These are phyloP conservation scores for Ptyas mucosa DNA, from an alignment of 2,113 vertebrate genomes.

Conservation along the genomic window DNA sequence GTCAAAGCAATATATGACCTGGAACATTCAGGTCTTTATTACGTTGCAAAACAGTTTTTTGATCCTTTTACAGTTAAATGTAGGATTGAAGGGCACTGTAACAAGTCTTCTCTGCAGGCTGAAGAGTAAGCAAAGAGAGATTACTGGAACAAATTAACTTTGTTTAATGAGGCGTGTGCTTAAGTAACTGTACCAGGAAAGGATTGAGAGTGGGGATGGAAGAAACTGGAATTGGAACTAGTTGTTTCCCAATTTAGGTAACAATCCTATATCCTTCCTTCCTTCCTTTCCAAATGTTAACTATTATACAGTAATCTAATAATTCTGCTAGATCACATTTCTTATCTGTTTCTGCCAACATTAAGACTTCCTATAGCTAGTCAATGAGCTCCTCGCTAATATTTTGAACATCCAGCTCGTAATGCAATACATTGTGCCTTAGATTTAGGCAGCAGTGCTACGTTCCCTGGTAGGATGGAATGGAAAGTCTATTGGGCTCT, in stretches of 20 bases:
- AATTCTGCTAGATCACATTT: neutral
- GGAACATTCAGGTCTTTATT: neutral
- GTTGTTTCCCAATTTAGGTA: neutral
- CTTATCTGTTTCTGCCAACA: neutral
- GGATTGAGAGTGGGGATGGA: neutral
- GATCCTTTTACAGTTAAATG: neutral
- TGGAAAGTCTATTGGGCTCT: neutral
- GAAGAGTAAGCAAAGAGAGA: neutral
- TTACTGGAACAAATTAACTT: neutral
- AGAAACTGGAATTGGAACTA: neutral
- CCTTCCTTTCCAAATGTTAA: neutral
- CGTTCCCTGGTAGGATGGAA: neutral
- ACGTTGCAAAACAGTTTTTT: neutral
- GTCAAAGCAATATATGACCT: neutral
- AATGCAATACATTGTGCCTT: neutral
- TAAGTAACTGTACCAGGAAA: neutral
- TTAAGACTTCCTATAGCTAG: neutral
- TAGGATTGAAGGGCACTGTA: neutral
- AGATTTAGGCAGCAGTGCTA: neutral
- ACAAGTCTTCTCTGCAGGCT: neutral
- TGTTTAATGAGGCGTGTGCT: neutral
- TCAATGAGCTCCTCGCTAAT: neutral
- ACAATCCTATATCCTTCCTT: neutral
- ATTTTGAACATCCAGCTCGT: neutral
- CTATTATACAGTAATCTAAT: neutral